phyloP scores from a whole-genome alignment of 2,797 vertebrate species.

The Sylvilagus floridanus region DNA sequence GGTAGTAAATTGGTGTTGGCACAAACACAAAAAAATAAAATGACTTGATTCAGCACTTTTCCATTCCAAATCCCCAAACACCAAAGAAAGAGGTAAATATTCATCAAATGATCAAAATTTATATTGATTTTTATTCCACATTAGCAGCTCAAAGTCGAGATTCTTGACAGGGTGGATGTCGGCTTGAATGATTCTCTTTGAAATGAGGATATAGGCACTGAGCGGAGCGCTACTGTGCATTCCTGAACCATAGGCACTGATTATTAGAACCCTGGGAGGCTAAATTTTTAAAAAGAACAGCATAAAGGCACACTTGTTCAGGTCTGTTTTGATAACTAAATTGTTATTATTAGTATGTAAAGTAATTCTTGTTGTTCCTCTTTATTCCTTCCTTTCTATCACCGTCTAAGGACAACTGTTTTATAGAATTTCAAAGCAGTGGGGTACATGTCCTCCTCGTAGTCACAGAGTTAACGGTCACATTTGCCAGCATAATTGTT shows the following conservation, averaged over 20 bases:
- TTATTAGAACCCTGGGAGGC: slow-evolving; percentile 87
- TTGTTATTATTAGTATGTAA: slow-evolving; percentile 88
- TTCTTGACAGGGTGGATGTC: slow-evolving; percentile 89
- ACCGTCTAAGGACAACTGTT: slow-evolving; percentile 82
- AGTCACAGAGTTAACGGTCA: slow-evolving; percentile 77
- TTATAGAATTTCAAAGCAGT: slow-evolving; percentile 80
- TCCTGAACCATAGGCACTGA: slow-evolving; percentile 87
- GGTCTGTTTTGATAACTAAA: slow-evolving; percentile 89
- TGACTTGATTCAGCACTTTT: slow-evolving; percentile 93
- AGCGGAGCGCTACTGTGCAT: slow-evolving; percentile 86
- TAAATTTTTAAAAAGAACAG: slow-evolving; percentile 85
- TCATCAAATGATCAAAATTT: slow-evolving; percentile 94
- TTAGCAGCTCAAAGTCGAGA: slow-evolving; percentile 92
- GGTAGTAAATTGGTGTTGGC: slow-evolving; percentile 92
- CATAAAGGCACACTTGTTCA: slow-evolving; percentile 86
- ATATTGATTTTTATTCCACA: slow-evolving; percentile 94
- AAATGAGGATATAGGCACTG: slow-evolving; percentile 89
- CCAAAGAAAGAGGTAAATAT: slow-evolving; percentile 91
- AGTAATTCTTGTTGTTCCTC: slow-evolving; percentile 86
- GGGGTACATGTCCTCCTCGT: not conserved
- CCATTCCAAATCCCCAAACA: slow-evolving; percentile 88
- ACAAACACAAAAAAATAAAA: slow-evolving; percentile 92
- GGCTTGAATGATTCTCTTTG: slow-evolving; percentile 93
- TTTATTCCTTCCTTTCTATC: slow-evolving; percentile 79
- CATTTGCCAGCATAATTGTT: slow-evolving; percentile 72